Conservation (phyloP, 2,113 vertebrate species). For the Urocitellus parryii region DNA sequence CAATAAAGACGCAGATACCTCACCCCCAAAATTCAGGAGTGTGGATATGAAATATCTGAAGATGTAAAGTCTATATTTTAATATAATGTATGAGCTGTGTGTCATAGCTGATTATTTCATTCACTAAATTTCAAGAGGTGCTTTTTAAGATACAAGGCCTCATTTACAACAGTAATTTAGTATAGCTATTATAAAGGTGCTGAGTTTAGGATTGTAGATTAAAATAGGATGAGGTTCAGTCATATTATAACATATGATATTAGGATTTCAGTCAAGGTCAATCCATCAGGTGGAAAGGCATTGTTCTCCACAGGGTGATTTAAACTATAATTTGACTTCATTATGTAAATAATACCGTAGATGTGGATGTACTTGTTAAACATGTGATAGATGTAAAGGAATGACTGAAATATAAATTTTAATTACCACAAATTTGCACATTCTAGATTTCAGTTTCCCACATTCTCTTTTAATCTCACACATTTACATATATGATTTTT, state of each 20-base stretch:
- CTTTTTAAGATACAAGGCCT: not conserved
- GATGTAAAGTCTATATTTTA: not conserved
- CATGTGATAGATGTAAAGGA: slow-evolving; percentile 26
- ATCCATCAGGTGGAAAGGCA: not conserved
- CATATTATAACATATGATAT: not conserved
- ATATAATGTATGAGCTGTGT: not conserved
- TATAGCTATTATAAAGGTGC: not conserved
- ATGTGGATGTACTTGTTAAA: slow-evolving; percentile 25
- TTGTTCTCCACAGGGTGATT: not conserved
- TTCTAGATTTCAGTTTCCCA: slow-evolving; percentile 30
- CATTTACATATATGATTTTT: slow-evolving; percentile 64
- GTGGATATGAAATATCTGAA: not conserved
- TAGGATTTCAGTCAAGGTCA: not conserved
- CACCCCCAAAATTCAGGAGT: not conserved
- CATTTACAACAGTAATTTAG: not conserved
- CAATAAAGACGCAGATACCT: not conserved
- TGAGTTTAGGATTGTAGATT: not conserved
- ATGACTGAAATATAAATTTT: slow-evolving; percentile 42
- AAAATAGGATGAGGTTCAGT: not conserved
- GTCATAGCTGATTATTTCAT: not conserved
- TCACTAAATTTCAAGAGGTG: not conserved
- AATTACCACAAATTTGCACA: slow-evolving; percentile 22
- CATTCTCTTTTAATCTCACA: slow-evolving; percentile 36
- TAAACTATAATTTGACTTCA: not conserved
- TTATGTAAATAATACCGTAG: not conserved